Evolutionary conservation across 2,888 invertebrate genomes (phyloP).

Genomic region (Lymantria monacha): DNA sequence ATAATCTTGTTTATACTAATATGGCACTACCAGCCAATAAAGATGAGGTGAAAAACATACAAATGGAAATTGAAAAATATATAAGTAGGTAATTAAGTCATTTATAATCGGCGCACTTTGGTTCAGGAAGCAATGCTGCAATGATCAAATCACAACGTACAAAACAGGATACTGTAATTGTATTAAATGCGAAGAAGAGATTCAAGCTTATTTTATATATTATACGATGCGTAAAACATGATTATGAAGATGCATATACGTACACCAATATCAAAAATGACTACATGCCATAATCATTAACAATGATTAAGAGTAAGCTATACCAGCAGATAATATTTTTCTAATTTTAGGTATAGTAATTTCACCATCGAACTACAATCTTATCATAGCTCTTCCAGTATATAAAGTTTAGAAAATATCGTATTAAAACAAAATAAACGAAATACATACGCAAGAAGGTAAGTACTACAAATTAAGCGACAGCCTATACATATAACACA

Average conservation of each 20-base stretch:
- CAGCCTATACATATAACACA: constrained; percentile 7
- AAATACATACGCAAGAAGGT: neutral
- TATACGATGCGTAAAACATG: neutral
- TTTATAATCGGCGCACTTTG: too few species aligned
- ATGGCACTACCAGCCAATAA: constrained; percentile 35
- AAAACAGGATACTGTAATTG: neutral
- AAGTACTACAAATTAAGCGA: neutral
- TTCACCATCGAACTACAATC: constrained; percentile 35
- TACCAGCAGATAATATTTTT: too few species aligned
- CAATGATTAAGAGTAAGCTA: constrained; percentile 3
- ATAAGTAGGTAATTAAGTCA: neutral
- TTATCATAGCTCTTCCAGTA: constrained; percentile 30
- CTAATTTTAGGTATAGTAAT: constrained; percentile 1
- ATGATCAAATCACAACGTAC: neutral
- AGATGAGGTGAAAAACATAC: constrained; percentile 17
- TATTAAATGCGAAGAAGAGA: neutral
- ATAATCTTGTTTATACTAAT: constrained; percentile 25
- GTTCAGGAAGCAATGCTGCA: too few species aligned
- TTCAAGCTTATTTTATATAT: neutral
- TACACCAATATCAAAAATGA: constrained; percentile 1
- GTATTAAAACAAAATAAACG: neutral
- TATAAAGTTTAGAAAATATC: neutral
- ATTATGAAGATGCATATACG: neutral
- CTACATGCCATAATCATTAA: constrained; percentile 8
- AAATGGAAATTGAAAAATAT: neutral